These are phyloP conservation scores for Sardinella longiceps DNA, from an alignment of 2,797 vertebrate genomes.

Conservation along the genomic window DNA sequence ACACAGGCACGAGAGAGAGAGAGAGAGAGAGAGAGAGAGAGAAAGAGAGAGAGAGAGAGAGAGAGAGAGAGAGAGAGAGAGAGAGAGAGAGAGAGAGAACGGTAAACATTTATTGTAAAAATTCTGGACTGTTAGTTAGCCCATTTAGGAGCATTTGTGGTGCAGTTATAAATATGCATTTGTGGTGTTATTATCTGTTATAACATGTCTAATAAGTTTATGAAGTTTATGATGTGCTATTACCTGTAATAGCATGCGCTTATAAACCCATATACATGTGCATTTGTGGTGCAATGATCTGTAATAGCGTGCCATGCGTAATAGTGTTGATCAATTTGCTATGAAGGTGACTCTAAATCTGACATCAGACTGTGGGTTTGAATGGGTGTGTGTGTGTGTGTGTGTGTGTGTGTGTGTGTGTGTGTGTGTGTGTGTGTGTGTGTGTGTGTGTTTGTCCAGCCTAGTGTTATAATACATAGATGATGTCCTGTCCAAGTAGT, in stretches of 20 bases:
- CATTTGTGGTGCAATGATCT: background rate
- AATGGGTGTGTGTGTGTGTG: slow-evolving; percentile 26
- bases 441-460: background rate
- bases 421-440: background rate
- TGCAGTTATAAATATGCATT: no score
- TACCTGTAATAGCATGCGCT: background rate
- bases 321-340: background rate
- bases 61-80: no score
- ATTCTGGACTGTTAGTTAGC: background rate
- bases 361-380: no score
- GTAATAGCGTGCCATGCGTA: background rate
- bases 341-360: background rate
- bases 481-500: background rate
- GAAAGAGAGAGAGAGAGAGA: no score
- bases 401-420: slow-evolving; percentile 17
- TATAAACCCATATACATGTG: no score
- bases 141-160: background rate
- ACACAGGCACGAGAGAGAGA: background rate
- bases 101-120: background rate
- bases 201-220: background rate
- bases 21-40: no score
- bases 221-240: no score
- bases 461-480: no score
- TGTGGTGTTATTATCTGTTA: background rate
- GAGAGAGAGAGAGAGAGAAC: no score